Conservation (phyloP, 2,113 vertebrate species). For the Cynocephalus volans region DNA sequence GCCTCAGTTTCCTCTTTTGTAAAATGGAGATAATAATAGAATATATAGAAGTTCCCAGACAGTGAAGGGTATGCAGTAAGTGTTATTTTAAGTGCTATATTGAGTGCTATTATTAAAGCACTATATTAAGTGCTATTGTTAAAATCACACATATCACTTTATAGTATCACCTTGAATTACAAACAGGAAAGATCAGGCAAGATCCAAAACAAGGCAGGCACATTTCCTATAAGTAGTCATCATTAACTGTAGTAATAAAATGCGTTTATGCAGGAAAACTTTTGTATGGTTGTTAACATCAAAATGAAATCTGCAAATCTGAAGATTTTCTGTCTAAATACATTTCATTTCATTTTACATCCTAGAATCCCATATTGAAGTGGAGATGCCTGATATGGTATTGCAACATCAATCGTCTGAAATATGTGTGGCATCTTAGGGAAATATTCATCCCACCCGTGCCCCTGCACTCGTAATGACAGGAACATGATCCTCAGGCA, state of each 20-base stretch:
- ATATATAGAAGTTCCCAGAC: neutral
- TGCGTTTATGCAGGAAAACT: constrained; percentile 36
- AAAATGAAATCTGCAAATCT: neutral
- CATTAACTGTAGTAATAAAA: constrained; percentile 32
- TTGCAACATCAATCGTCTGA: neutral
- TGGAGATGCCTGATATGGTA: neutral
- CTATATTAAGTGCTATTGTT: neutral
- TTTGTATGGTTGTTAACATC: neutral
- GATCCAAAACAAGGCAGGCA: neutral
- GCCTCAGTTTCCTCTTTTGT: constrained; percentile 6
- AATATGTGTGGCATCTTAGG: neutral
- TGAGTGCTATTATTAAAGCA: too few species aligned
- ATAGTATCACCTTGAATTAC: neutral
- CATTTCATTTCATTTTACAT: neutral
- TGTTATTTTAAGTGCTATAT: neutral
- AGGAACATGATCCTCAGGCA: neutral
- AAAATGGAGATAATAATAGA: constrained; percentile 18
- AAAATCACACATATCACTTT: constrained; percentile 41
- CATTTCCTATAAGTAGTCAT: neutral
- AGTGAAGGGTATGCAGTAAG: neutral
- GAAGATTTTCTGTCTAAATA: neutral
- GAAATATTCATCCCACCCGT: neutral
- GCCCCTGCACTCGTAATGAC: neutral
- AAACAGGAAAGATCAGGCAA: neutral
- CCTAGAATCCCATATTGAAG: constrained; percentile 24